Evolutionary conservation across 2,797 vertebrate species (phyloP), one percentile per base, ranked within the genome.

Genomic region (Danio jaintianensis): DNA sequence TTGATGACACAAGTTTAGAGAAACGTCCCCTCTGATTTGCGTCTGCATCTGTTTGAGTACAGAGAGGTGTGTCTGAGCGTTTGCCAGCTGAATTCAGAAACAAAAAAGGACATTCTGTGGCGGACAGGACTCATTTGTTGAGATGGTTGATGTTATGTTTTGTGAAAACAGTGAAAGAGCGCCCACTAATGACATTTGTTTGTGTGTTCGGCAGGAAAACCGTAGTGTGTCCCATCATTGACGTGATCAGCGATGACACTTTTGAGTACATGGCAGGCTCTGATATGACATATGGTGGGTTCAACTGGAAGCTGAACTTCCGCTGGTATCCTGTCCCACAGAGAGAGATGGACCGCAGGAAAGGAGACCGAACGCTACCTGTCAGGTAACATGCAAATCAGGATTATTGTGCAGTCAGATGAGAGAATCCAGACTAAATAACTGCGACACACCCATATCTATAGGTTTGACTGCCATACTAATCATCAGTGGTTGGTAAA

Each of bases 211-310:
- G 22, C 88, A 96, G 96, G 89, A 96, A 85, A 78, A 94, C 94
- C 0, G 96, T 96, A 62, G 96, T 96, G 20, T 96, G 96, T 56
- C 96, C 96, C 0, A 96, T 96, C 87, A 96, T 96, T 36, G 96
- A 96, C 29, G 96, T 96, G 71, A 99, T 99, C 93, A 99, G 97
- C 0, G 97, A 99, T 7, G 98, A 99, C 84, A 98, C 97, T 0
- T 99, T 99, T 38, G 98, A 99, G 86, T 99, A 99, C 90, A 97
- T 99, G 97, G 97, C 98, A 5, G 98, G 98, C 0, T 99, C 98
- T 0, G 98, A 99, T 83, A 99, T 99, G 98, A 99, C 98, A 2
- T 99, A 99, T 0, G 98, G 98, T 1, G 98, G 97, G 50, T 98
- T 99, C 91, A 99, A 99, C 91, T 99, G 97, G 98, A 99, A 98